Base-by-base conservation (phyloP, 2,888 invertebrate genomes). In the Cheilosia pagana region DNA sequence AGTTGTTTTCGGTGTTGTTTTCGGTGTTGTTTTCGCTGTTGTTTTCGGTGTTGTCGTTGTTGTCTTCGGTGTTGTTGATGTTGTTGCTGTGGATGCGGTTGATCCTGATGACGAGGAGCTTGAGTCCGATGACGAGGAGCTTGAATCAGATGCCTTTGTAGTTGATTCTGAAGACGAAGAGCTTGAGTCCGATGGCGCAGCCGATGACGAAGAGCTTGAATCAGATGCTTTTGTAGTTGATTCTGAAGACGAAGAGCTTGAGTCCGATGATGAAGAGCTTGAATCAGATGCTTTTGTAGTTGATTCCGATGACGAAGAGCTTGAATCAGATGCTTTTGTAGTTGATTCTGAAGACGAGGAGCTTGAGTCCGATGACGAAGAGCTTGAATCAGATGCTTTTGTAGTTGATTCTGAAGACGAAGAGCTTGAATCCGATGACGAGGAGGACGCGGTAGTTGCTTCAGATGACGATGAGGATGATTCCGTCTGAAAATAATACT, bases 21-120 rank as follows among this genome's bases (percentile, higher is more conserved):
- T 6, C 0, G 62, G 12, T 19, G 57, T 71, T 48, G 79, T 19
- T 50, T 23, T 25, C 0, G 55, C 60, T 55, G 81, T 52, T 35
- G 72, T 5, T 7, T 7, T 19, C 4, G 39, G 14, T n/a, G 52
- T 25, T 25, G 72, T 55, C n/a, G 43, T 1, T 8, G 28, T 28
- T 23, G 23, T 25, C 5, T 28, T 6, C 0, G 62, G 12, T 19
- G 57, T 71, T 48, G 79, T 19, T 50, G 16, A 19, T 0, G 55
- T 59, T 55, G 81, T 52, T 35, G 72, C 3, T 7, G 3, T 19
- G 3, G 39, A 14, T n/a, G 52, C 19, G 19, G 72, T 52, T 19
- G 41, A 35, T 12, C 10, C 23, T 14, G 23, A 12, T 50, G 60
- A 7, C n/a, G 41, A 14, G n/a, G n/a, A 12, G 2, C 8, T 52